These are phyloP conservation scores for Pterois miles DNA, from an alignment of 2,797 vertebrate genomes.

Conservation along the genomic window DNA sequence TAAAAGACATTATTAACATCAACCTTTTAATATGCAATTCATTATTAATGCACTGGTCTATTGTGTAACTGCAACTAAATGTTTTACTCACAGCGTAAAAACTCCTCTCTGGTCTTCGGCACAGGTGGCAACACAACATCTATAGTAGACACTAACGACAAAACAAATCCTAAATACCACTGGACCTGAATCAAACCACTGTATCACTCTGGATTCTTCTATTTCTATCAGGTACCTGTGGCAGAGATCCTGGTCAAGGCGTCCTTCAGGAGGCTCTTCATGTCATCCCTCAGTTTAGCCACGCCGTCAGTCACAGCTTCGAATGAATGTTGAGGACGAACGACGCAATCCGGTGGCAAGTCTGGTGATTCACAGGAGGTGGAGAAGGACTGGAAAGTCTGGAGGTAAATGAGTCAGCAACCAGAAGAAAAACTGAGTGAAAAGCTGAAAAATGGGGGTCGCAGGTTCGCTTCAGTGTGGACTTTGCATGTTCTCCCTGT, in stretches of 20 bases:
- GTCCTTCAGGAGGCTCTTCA: neutral
- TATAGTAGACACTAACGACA: neutral
- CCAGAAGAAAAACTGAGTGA: neutral
- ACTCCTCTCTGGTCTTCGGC: slow-evolving; percentile 31
- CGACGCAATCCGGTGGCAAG: neutral
- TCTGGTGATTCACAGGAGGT: slow-evolving; percentile 18
- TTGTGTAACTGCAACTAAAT: neutral
- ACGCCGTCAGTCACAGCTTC: neutral
- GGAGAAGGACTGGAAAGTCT: slow-evolving; percentile 34
- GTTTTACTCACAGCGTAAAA: slow-evolving; percentile 18
- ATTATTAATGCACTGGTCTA: neutral
- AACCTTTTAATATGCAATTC: neutral
- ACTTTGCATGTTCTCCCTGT: too few species aligned
- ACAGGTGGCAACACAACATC: slow-evolving; percentile 1
- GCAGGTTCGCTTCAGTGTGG: too few species aligned
- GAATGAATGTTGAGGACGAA: neutral
- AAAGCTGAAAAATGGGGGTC: neutral
- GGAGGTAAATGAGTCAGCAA: neutral
- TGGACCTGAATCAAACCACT: neutral
- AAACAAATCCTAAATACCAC: neutral
- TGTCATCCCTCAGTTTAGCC: neutral
- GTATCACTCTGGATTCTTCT: neutral
- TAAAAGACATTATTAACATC: neutral
- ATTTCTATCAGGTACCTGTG: neutral
- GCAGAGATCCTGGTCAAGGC: neutral